Evolutionary conservation across 2,888 invertebrate species (phyloP), one percentile per base, ranked within the genome.

Genomic region (Synanthedon myopaeformis): DNA sequence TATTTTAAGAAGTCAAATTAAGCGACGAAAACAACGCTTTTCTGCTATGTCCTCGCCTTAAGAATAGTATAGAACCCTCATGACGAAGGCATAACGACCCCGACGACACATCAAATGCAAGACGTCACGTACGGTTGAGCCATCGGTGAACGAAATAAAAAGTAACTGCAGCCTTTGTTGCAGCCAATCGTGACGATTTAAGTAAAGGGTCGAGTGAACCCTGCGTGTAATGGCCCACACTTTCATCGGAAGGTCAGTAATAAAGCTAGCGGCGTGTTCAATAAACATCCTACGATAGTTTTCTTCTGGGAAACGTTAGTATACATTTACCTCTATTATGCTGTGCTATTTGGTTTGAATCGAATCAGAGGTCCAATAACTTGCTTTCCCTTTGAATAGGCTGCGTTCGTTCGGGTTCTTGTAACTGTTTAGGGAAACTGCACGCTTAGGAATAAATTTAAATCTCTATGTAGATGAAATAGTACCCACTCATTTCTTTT

Each of bases 141-240:
- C 61, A 67, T 64, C 59, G 61, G 56, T 58, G 63, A 65, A 63
- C 61, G 64, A 68, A 69, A 71, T 71, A 73, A 74, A 74, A 69
- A 61, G 66, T 66, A 69, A 70, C 64, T 66, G 64, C 58, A 63
- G 62, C 61, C 65, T 63, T 69, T 69, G 70, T 64, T 66, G 64
- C 58, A 63, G 62, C 62, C 65, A 63, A 69, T 69, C 59, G 62
- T 64, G 60, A 64, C 72, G 64, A 70, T 69, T 70, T 69, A 70
- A 66, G 66, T 64, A 68, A 70, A 70, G 68, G 70, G 69, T 69
- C 68, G 63, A 57, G 59, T 58, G 63, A 67, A 59, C 62, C 61
- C 57, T 54, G 69, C 67, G 63, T 61, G 64, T 72, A 69, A 72
- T 67, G 54, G 69, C 65, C 61, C 56, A 55, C 55, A 57, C 61